Evolutionary conservation across 2,888 invertebrate genomes (phyloP).

Genomic region (Ormia ochracea): DNA sequence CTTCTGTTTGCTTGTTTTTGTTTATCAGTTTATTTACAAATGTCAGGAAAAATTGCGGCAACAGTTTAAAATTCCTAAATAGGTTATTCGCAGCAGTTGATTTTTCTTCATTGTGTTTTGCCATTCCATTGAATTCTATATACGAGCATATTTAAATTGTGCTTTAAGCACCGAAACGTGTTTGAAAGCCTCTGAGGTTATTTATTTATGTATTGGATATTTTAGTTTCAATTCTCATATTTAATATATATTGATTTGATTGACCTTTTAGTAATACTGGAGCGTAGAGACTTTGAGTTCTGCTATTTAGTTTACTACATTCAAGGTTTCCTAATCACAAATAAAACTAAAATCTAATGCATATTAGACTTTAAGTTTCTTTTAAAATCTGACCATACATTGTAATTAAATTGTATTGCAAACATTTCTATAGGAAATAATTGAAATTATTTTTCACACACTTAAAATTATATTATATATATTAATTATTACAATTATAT

Average conservation of each 20-base stretch:
- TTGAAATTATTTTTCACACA: too few relatives aligned
- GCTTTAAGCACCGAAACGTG: slow-evolving; percentile 36
- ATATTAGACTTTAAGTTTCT: too few relatives aligned
- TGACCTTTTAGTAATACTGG: slow-evolving; percentile 40
- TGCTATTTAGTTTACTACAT: not conserved
- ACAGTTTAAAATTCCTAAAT: slow-evolving; percentile 45
- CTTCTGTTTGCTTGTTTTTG: not conserved
- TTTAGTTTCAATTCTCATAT: slow-evolving; percentile 11
- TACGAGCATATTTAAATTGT: not conserved
- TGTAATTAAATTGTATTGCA: too few relatives aligned
- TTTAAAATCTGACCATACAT: too few relatives aligned
- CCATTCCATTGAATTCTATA: slow-evolving; percentile 1
- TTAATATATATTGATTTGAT: slow-evolving; percentile 51
- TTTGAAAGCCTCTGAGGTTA: slow-evolving; percentile 44
- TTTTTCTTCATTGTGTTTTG: not conserved
- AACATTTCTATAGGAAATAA: too few relatives aligned
- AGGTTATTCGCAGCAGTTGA: slow-evolving; percentile 39
- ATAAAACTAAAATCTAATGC: too few relatives aligned
- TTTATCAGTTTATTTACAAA: slow-evolving; percentile 40
- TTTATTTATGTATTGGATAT: slow-evolving; percentile 18
- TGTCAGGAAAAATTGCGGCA: slow-evolving; percentile 58
- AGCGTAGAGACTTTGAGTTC: not conserved
- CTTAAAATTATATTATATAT: too few relatives aligned
- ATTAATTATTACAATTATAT: too few relatives aligned
- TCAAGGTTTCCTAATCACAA: slow-evolving; percentile 35